Conservation (phyloP, 2,113 vertebrate genomes). For the Tetraodon nigroviridis region DNA sequence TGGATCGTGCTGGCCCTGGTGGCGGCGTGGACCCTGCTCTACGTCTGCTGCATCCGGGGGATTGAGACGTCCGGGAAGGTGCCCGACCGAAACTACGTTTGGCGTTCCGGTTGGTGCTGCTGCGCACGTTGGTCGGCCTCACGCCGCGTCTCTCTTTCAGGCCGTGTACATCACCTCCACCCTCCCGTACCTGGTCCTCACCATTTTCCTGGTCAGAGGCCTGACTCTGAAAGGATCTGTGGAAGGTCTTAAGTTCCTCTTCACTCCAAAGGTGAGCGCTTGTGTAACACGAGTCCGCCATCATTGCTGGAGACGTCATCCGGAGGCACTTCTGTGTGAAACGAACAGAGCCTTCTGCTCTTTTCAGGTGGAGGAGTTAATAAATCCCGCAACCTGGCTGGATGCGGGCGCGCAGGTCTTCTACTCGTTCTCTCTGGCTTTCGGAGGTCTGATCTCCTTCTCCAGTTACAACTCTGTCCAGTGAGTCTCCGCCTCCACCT, state of each 20-base stretch:
- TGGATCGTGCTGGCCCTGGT: slow-evolving; percentile 84
- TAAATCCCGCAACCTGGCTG: slow-evolving; percentile 88
- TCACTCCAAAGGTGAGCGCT: slow-evolving; percentile 88
- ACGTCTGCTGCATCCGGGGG: slow-evolving; percentile 86
- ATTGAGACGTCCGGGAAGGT: slow-evolving; percentile 98
- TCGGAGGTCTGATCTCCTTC: slow-evolving; percentile 95
- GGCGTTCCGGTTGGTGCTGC: neutral
- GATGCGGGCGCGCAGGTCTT: slow-evolving; percentile 95
- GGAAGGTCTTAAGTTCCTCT: slow-evolving; percentile 85
- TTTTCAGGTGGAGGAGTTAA: slow-evolving; percentile 81
- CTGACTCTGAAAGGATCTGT: slow-evolving; percentile 89
- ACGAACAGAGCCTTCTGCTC: neutral
- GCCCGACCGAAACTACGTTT: neutral
- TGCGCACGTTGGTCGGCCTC: neutral
- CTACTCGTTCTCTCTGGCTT: slow-evolving; percentile 93
- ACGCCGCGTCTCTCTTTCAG: slow-evolving; percentile 58
- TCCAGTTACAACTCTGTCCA: slow-evolving; percentile 96
- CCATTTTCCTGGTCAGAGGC: slow-evolving; percentile 92
- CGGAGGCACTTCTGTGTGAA: too few species aligned
- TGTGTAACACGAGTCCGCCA: neutral
- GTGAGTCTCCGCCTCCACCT: slow-evolving; percentile 83
- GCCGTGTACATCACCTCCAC: slow-evolving; percentile 95
- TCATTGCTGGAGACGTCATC: too few species aligned
- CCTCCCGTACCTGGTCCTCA: slow-evolving; percentile 89
- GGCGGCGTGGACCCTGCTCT: slow-evolving; percentile 84